A percentile compares a stretch with the other conserved stretches of the same genome.
phyloP scores from a whole-genome alignment of 2,888 invertebrate genomes.

The Andrena bucephala region DNA sequence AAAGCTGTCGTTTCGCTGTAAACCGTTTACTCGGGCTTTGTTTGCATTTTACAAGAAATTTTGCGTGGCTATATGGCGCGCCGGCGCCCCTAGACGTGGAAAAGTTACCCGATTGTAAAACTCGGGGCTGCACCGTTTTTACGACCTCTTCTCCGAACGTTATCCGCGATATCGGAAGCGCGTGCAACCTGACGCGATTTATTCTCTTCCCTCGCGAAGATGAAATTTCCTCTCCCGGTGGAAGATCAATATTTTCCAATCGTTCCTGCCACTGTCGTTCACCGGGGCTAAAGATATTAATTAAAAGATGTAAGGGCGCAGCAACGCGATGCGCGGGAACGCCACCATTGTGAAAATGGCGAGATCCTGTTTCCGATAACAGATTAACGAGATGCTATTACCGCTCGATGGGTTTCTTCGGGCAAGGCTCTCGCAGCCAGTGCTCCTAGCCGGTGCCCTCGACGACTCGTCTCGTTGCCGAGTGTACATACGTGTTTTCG shows the following conservation, averaged over 20 bases:
- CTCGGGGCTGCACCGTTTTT: not conserved
- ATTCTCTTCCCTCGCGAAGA: not conserved
- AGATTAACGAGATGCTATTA: constrained; percentile 60
- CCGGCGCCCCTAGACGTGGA: constrained; percentile 8
- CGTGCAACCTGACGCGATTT: constrained; percentile 5
- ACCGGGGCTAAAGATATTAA: not conserved
- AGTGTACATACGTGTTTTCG: constrained; percentile 56
- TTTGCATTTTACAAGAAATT: constrained; percentile 14
- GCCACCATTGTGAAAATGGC: not conserved
- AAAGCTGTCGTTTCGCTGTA: not conserved
- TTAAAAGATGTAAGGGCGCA: not conserved
- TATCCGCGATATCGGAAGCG: constrained; percentile 20
- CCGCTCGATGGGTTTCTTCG: constrained; percentile 55
- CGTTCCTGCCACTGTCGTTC: not conserved
- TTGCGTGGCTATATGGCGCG: not conserved
- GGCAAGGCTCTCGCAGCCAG: constrained; percentile 10
- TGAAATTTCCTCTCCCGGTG: constrained; percentile 7
- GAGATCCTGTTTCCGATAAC: constrained; percentile 38
- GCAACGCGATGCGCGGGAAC: not conserved
- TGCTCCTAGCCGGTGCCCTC: constrained; percentile 19
- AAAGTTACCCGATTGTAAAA: constrained; percentile 19
- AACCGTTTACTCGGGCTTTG: not conserved
- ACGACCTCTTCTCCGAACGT: constrained; percentile 12
- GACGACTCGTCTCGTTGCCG: constrained; percentile 27
- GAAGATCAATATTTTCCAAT: constrained; percentile 23